A percentile compares a stretch with the other conserved stretches of the same genome.
phyloP scores from a whole-genome alignment of 2,888 invertebrate species.

The Caenorhabditis sp. region DNA sequence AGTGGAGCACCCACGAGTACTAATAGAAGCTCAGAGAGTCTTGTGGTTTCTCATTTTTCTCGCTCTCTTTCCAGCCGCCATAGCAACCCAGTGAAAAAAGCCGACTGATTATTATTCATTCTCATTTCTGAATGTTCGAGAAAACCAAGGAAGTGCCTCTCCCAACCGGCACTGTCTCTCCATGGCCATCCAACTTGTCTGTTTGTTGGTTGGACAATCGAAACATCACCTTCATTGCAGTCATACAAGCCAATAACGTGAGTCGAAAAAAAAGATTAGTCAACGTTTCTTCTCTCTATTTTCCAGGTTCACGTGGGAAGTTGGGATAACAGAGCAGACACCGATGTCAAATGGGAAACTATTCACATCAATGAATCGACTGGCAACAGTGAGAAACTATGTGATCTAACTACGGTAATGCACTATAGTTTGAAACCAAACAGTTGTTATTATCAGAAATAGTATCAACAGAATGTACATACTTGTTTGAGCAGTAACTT shows the following conservation, averaged over 20 bases:
- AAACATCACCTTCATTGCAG: conserved; percentile 66
- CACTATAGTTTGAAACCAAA: too few species aligned
- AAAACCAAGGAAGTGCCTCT: conserved; percentile 51
- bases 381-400: not conserved
- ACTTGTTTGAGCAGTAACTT: too few species aligned
- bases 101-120: not conserved
- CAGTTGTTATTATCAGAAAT: too few species aligned
- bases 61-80: not conserved
- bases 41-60: too few species aligned
- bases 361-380: conserved; percentile 16
- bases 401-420: conserved; percentile 37
- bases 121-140: conserved; percentile 65
- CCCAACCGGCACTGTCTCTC: conserved; percentile 46
- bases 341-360: conserved; percentile 40
- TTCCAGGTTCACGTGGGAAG: conserved; percentile 58
- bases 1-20: too few species aligned
- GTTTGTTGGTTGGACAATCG: conserved; percentile 63
- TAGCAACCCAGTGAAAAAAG: conserved; percentile 9
- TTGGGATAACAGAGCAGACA: conserved; percentile 59
- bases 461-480: too few species aligned
- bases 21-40: not conserved
- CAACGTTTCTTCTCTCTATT: too few species aligned
- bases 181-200: conserved; percentile 64
- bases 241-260: conserved; percentile 51
- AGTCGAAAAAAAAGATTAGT: conserved; percentile 13